phyloP scores from a whole-genome alignment of 2,888 invertebrate species.

The Crossocerus cetratus region DNA sequence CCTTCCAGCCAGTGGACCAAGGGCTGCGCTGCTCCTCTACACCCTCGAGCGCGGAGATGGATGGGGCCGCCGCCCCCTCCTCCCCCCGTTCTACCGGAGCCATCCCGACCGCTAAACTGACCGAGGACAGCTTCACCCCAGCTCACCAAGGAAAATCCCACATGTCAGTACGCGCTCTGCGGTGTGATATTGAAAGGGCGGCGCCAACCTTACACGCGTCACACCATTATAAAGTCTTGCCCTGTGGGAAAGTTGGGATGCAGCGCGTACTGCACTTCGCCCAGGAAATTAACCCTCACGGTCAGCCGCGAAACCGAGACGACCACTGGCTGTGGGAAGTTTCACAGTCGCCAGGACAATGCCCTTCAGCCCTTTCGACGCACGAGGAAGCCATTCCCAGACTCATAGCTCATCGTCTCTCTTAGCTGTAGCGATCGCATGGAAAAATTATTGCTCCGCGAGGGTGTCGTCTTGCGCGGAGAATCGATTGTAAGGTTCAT shows the following conservation, averaged over 20 bases:
- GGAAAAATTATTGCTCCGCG: not conserved
- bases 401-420: not conserved
- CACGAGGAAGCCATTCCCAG: not conserved
- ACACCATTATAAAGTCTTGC: constrained; percentile 67
- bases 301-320: constrained; percentile 23
- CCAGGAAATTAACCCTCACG: constrained; percentile 47
- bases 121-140: constrained; percentile 27
- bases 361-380: not conserved
- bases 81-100: constrained; percentile 3
- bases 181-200: constrained; percentile 32
- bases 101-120: constrained; percentile 23
- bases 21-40: constrained; percentile 9
- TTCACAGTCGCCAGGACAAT: constrained; percentile 9
- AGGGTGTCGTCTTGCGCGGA: constrained; percentile 12
- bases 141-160: constrained; percentile 51
- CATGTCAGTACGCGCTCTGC: constrained; percentile 47
- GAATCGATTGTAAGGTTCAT: no score
- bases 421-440: not conserved
- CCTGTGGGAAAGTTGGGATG: constrained; percentile 68
- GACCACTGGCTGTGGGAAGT: constrained; percentile 25
- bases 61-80: constrained; percentile 24
- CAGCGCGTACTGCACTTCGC: constrained; percentile 19
- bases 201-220: constrained; percentile 21
- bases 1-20: constrained; percentile 48
- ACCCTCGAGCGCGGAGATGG: constrained; percentile 12